Conservation (phyloP, 2,888 invertebrate species). For the Diplolepis rosae region DNA sequence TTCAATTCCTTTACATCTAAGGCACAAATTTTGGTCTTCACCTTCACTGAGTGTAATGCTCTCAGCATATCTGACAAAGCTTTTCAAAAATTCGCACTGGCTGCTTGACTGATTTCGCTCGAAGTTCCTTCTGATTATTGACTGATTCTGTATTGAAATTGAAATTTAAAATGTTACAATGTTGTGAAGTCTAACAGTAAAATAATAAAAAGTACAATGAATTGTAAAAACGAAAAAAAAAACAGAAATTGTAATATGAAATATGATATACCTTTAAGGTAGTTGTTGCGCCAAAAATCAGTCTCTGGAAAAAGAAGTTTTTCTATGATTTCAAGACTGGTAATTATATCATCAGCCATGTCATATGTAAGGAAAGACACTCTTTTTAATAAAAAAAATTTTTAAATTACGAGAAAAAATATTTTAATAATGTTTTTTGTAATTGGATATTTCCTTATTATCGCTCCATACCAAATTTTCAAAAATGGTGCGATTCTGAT, state of each 20-base stretch:
- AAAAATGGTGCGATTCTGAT: too few relatives aligned
- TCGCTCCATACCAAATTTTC: too few relatives aligned
- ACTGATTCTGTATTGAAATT: neutral
- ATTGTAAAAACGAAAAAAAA: neutral
- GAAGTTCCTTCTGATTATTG: neutral
- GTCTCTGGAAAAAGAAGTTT: too few relatives aligned
- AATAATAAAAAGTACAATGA: neutral
- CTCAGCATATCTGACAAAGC: neutral
- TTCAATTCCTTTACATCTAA: neutral
- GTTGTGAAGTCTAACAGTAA: neutral
- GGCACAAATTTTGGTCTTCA: neutral
- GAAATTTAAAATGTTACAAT: neutral
- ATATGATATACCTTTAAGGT: neutral
- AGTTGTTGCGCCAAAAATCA: too few relatives aligned
- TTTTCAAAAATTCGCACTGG: neutral
- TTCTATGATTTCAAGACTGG: too few relatives aligned
- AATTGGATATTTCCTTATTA: too few relatives aligned
- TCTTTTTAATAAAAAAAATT: too few relatives aligned
- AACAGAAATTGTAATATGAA: neutral
- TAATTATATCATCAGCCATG: too few relatives aligned
- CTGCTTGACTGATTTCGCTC: neutral
- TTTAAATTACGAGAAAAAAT: too few relatives aligned
- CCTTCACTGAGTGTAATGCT: neutral
- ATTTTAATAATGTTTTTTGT: too few relatives aligned
- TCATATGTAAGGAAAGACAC: too few relatives aligned